These are phyloP conservation scores for Drusus annulatus DNA, from an alignment of 1,140 invertebrate species.

Conservation along the genomic window DNA sequence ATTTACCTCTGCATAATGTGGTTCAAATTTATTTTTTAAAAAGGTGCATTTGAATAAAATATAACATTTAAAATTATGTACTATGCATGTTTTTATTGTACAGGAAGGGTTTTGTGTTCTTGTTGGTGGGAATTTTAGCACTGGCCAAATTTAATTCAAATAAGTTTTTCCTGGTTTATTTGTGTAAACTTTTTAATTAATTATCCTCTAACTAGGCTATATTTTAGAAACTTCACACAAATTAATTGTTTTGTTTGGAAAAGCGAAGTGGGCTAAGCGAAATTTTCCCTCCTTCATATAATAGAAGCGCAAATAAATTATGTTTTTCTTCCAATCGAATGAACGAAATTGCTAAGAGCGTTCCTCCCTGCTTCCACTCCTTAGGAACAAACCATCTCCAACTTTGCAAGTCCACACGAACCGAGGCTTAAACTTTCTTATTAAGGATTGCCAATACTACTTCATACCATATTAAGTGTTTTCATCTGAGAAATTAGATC, in stretches of 20 bases:
- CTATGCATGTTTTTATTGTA: too few relatives aligned
- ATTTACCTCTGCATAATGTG: too few relatives aligned
- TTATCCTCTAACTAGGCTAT: conserved; percentile 4
- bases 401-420: not conserved
- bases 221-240: conserved; percentile 14
- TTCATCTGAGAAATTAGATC: too few relatives aligned
- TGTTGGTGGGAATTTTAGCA: too few relatives aligned
- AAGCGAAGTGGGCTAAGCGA: conserved; percentile 7
- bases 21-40: too few relatives aligned
- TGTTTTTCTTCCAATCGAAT: conserved; percentile 49
- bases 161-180: not conserved
- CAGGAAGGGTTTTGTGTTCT: too few relatives aligned
- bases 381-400: too few relatives aligned
- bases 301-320: conserved; percentile 44
- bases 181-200: conserved; percentile 23
- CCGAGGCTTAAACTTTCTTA: not conserved
- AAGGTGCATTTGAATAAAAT: too few relatives aligned
- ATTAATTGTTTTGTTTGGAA: conserved; percentile 30
- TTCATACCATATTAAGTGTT: not conserved
- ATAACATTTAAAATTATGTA: too few relatives aligned
- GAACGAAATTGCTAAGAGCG: conserved; percentile 24
- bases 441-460: conserved; percentile 1
- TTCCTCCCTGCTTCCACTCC: not conserved
- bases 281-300: conserved; percentile 27
- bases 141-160: too few relatives aligned